Percentiles rank a stretch among this genome's conserved stretches.
These are phyloP conservation scores for Amorpha juglandis DNA, from an alignment of 2,888 invertebrate species.

Conservation along the genomic window DNA sequence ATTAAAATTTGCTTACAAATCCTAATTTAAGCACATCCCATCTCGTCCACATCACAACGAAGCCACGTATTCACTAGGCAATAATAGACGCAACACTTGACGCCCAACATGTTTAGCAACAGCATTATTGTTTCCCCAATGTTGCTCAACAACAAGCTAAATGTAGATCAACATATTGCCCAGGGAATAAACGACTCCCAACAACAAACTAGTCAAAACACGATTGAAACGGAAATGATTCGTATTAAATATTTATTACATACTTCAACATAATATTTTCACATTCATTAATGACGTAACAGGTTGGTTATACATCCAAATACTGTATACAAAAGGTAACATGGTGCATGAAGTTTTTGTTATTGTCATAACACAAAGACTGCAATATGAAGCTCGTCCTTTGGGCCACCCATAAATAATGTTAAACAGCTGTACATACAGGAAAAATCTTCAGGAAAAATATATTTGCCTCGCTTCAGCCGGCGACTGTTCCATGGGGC, in stretches of 20 bases:
- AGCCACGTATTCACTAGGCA: too few relatives aligned
- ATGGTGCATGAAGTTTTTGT: background rate
- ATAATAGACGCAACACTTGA: too few relatives aligned
- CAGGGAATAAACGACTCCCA: too few relatives aligned
- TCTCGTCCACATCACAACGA: background rate
- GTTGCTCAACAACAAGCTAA: too few relatives aligned
- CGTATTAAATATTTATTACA: slow-evolving; percentile 16
- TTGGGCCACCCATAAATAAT: background rate
- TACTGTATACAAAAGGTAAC: slow-evolving; percentile 11
- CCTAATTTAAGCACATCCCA: slow-evolving; percentile 4
- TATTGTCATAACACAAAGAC: background rate
- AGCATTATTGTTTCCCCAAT: background rate
- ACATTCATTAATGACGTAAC: background rate
- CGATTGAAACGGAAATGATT: background rate
- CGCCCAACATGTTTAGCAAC: background rate
- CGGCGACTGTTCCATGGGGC: slow-evolving; percentile 97
- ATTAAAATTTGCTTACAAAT: slow-evolving; percentile 50
- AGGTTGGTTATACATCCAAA: background rate
- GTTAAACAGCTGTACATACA: slow-evolving; percentile 24
- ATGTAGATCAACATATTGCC: too few relatives aligned
- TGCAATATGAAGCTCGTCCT: background rate
- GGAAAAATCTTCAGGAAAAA: slow-evolving; percentile 87
- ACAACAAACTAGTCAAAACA: background rate
- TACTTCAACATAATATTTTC: background rate
- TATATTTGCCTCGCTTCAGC: slow-evolving; percentile 96